phyloP scores from a whole-genome alignment of 2,888 invertebrate genomes.

The Lasioglossum lativentre region DNA sequence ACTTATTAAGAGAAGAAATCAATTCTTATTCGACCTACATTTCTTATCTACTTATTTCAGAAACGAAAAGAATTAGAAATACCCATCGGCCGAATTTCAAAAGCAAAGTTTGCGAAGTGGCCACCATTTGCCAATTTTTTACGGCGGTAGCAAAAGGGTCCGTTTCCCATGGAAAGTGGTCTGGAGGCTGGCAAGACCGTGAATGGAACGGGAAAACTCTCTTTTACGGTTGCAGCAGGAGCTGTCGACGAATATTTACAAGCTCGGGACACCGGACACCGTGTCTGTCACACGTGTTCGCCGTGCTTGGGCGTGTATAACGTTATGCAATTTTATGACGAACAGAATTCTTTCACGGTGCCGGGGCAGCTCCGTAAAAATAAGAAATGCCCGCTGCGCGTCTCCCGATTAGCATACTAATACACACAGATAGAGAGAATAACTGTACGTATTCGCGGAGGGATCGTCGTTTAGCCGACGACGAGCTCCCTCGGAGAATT shows the following conservation, averaged over 20 bases:
- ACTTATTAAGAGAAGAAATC: too few species aligned
- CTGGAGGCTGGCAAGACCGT: background rate
- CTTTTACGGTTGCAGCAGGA: constrained; percentile 22
- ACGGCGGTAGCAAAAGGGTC: constrained; percentile 15
- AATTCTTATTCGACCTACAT: too few species aligned
- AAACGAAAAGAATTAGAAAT: too few species aligned
- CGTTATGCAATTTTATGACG: constrained; percentile 25
- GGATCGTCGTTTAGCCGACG: background rate
- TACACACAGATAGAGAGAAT: constrained; percentile 6
- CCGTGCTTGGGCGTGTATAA: background rate
- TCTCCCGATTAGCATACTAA: constrained; percentile 45
- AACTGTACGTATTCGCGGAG: constrained; percentile 38
- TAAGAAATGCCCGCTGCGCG: background rate
- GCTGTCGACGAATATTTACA: constrained; percentile 21
- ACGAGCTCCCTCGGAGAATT: constrained; percentile 43
- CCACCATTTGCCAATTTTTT: constrained; percentile 29
- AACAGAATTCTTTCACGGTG: background rate
- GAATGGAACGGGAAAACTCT: constrained; percentile 8
- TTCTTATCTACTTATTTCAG: too few species aligned
- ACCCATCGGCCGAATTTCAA: too few species aligned
- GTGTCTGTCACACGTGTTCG: background rate
- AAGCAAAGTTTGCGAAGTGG: background rate
- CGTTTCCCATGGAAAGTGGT: background rate
- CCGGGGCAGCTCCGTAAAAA: constrained; percentile 1
- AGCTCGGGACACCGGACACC: background rate